Evolutionary conservation across 1,140 invertebrate genomes (phyloP).

Genomic region (Lasioglossum baleicum): DNA sequence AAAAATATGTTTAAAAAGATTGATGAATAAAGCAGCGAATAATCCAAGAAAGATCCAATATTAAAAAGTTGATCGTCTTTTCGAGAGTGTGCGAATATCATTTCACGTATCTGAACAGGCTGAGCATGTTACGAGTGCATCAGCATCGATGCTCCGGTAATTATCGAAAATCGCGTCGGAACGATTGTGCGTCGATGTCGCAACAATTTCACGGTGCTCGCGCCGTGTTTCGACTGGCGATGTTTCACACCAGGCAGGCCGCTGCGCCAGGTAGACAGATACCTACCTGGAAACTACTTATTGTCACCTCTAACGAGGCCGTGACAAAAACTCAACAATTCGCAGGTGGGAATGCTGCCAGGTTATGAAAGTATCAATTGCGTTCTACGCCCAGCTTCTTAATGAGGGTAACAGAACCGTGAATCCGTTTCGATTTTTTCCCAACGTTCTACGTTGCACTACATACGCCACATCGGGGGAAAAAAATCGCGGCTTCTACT

Average conservation of each 20-base stretch:
- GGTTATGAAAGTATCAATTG: constrained; percentile 79
- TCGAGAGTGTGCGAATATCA: no score
- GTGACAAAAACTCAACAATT: constrained; percentile 71
- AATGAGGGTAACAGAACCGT: constrained; percentile 72
- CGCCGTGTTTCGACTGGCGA: constrained; percentile 37
- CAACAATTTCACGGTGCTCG: constrained; percentile 35
- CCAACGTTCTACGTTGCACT: no score
- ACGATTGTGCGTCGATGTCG: constrained; percentile 24
- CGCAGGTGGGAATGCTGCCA: constrained; percentile 75
- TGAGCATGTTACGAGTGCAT: no score
- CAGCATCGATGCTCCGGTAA: no score
- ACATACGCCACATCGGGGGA: no score
- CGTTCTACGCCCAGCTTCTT: constrained; percentile 73
- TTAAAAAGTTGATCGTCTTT: no score
- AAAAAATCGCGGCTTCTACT: no score
- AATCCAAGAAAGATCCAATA: no score
- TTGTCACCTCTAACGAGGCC: constrained; percentile 78
- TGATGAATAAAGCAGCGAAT: no score
- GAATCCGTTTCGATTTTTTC: constrained; percentile 58
- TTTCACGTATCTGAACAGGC: no score
- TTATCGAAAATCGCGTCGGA: background rate
- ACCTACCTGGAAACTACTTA: constrained; percentile 77
- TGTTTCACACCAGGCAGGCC: constrained; percentile 42
- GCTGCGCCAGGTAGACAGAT: constrained; percentile 39
- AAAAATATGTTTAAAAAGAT: no score